Percentiles rank a stretch among this genome's conserved stretches.
These are phyloP conservation scores for Pelobates fuscus DNA, from an alignment of 2,113 vertebrate species.

Conservation along the genomic window DNA sequence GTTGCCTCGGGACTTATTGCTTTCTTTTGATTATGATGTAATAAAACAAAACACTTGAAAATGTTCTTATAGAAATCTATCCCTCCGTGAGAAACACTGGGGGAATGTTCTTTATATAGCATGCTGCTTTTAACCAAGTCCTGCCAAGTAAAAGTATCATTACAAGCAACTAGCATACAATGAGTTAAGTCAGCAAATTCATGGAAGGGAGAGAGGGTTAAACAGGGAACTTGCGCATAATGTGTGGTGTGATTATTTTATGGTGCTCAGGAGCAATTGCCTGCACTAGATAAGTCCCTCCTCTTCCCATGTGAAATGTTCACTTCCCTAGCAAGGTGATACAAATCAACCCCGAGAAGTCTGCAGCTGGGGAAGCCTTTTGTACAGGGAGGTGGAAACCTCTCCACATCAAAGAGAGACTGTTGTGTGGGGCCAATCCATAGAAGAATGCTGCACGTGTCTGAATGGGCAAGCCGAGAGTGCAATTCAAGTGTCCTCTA, in stretches of 20 bases:
- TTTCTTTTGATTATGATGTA: no score
- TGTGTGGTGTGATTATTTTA: conserved; percentile 56
- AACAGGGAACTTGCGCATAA: conserved; percentile 49
- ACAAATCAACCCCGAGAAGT: conserved; percentile 90
- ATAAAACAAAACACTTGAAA: no score
- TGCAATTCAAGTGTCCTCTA: neutral
- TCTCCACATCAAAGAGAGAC: conserved; percentile 12
- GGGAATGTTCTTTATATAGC: no score
- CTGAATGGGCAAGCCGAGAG: neutral
- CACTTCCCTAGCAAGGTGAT: conserved; percentile 95
- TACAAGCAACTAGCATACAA: neutral
- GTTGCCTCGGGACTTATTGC: no score
- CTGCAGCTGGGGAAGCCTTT: conserved; percentile 51
- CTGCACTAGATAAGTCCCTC: conserved; percentile 77
- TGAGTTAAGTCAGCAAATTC: neutral
- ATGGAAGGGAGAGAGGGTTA: conserved; percentile 1
- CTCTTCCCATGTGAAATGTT: conserved; percentile 94
- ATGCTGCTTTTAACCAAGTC: no score
- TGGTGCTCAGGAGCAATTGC: conserved; percentile 54
- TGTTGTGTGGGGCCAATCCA: conserved; percentile 5
- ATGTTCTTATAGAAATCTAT: no score
- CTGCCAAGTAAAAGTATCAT: no score
- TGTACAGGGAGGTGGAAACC: conserved; percentile 39
- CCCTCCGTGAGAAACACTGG: no score
- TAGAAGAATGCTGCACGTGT: conserved; percentile 34